Conservation (phyloP, 2,888 invertebrate species). For the Rhamphomyia laevipes region DNA sequence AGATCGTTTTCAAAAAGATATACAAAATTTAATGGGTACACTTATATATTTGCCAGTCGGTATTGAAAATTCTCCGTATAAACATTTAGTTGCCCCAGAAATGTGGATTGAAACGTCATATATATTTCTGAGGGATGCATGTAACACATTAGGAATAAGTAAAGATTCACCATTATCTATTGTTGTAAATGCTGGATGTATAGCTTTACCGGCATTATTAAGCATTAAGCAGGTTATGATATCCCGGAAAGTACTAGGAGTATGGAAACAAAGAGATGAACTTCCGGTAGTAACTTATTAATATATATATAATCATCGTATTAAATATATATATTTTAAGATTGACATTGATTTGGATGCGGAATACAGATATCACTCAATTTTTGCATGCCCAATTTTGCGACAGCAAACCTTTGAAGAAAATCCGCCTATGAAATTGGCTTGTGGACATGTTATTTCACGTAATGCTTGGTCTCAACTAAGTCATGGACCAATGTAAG, state of each 20-base stretch:
- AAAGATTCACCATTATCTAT: constrained; percentile 84
- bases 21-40: constrained; percentile 78
- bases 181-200: constrained; percentile 85
- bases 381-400: constrained; percentile 97
- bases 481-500: constrained; percentile 82
- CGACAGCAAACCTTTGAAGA: constrained; percentile 90
- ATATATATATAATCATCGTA: not conserved
- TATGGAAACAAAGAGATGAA: constrained; percentile 93
- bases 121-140: constrained; percentile 85
- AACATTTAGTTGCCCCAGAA: constrained; percentile 57
- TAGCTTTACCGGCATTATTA: constrained; percentile 85
- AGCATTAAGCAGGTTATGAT: constrained; percentile 90
- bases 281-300: constrained; percentile 63
- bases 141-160: constrained; percentile 77
- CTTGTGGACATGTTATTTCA: constrained; percentile 97
- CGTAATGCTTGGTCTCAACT: constrained; percentile 93
- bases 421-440: constrained; percentile 94
- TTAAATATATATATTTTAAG: constrained; percentile 38
- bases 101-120: constrained; percentile 74
- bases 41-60: constrained; percentile 67
- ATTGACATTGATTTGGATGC: constrained; percentile 90
- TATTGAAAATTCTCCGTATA: constrained; percentile 68
- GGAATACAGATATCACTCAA: constrained; percentile 89
- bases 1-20: constrained; percentile 64
- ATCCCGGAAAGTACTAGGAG: constrained; percentile 77